A percentile compares a stretch with the other conserved stretches of the same genome.
phyloP scores from a whole-genome alignment of 1,140 invertebrate species.

The Chymomyza costata region DNA sequence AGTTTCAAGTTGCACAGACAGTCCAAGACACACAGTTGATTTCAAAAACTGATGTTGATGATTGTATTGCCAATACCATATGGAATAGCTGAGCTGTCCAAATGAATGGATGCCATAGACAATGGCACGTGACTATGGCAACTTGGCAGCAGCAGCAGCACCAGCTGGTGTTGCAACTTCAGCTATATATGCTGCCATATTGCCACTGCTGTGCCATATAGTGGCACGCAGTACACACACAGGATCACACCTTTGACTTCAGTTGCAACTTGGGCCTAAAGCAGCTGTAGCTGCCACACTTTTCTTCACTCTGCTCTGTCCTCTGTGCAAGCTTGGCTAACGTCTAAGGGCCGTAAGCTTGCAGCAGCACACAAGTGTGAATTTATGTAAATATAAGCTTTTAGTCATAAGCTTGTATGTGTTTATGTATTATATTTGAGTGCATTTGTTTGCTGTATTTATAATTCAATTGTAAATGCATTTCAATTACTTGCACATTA shows the following conservation, averaged over 20 bases:
- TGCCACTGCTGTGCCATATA: too few relatives aligned
- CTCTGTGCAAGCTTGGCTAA: too few relatives aligned
- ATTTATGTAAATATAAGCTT: constrained; percentile 36
- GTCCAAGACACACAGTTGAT: constrained; percentile 33
- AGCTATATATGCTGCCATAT: not conserved
- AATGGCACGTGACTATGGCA: constrained; percentile 63
- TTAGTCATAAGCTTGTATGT: constrained; percentile 1
- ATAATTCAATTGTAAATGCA: constrained; percentile 74
- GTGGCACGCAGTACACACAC: too few relatives aligned
- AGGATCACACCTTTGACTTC: too few relatives aligned
- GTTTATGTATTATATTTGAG: constrained; percentile 6
- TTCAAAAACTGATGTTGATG: constrained; percentile 51
- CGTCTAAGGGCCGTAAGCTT: not conserved
- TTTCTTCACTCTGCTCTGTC: not conserved
- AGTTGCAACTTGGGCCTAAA: constrained; percentile 11
- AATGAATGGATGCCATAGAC: constrained; percentile 24
- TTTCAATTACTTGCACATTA: constrained; percentile 73
- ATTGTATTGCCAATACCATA: constrained; percentile 49
- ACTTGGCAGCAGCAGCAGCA: constrained; percentile 29
- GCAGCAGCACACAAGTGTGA: constrained; percentile 35
- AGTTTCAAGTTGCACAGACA: too few relatives aligned
- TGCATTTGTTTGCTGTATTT: constrained; percentile 68
- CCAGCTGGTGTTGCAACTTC: constrained; percentile 1
- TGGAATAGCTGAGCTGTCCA: too few relatives aligned
- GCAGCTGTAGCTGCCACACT: not conserved